Evolutionary conservation across 2,113 vertebrate genomes (phyloP).

Genomic region (Vidua chalybeata): DNA sequence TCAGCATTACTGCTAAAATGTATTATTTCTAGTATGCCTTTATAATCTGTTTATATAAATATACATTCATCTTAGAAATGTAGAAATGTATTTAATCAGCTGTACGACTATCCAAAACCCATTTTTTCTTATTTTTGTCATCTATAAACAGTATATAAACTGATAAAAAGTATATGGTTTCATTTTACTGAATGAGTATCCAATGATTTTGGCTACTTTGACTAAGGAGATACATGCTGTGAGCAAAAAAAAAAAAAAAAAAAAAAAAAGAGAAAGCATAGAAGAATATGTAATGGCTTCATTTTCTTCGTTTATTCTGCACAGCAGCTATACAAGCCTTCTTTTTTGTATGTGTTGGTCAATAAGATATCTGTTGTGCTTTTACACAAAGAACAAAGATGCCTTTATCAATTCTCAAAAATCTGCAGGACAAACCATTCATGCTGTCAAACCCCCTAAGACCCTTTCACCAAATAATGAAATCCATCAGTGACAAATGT

Average conservation of each 20-base stretch:
- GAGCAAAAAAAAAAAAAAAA: not conserved
- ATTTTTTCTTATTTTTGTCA: not conserved
- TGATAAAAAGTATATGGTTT: slow-evolving; percentile 11
- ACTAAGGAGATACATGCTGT: slow-evolving; percentile 11
- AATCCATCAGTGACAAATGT: slow-evolving; percentile 91
- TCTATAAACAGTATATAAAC: not conserved
- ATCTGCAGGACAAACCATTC: slow-evolving; percentile 82
- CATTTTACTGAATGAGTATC: slow-evolving; percentile 33
- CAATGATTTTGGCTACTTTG: not conserved
- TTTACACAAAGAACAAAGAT: slow-evolving; percentile 90
- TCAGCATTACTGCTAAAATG: not conserved
- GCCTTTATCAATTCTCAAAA: slow-evolving; percentile 82
- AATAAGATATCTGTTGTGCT: slow-evolving; percentile 86
- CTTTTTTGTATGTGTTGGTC: slow-evolving; percentile 64
- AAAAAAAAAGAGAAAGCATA: not conserved
- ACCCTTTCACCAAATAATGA: slow-evolving; percentile 86
- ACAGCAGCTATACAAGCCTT: slow-evolving; percentile 63
- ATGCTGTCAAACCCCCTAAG: slow-evolving; percentile 77
- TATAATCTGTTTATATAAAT: not conserved
- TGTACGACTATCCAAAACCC: not conserved
- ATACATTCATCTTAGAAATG: not conserved
- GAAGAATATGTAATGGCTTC: slow-evolving; percentile 42
- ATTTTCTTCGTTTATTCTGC: slow-evolving; percentile 78
- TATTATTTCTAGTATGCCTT: not conserved
- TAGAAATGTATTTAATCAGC: not conserved